Conservation (phyloP, 1,140 invertebrate species). For the Penaeus chinensis region DNA sequence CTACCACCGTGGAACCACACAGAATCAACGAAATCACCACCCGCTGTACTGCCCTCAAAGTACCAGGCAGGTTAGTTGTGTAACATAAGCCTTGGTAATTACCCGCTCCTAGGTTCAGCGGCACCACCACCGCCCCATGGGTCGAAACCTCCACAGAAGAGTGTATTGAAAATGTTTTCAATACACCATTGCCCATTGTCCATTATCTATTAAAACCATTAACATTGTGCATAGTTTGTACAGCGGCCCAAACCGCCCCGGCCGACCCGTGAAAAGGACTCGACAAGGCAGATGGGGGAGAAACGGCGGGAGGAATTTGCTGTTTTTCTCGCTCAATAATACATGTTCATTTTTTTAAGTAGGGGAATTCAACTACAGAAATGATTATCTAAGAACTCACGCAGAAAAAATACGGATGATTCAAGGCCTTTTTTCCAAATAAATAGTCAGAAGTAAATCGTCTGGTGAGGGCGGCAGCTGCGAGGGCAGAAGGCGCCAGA, state of each 20-base stretch:
- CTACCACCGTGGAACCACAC: no score
- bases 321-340: not conserved
- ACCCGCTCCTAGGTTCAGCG: conserved; percentile 30
- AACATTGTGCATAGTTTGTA: conserved; percentile 62
- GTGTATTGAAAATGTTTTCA: conserved; percentile 50
- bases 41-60: no score
- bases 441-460: not conserved
- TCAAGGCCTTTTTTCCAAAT: not conserved
- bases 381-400: no score
- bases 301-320: not conserved
- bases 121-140: conserved; percentile 38
- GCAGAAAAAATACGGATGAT: not conserved
- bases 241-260: conserved; percentile 47
- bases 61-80: not conserved
- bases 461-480: conserved; percentile 21
- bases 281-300: not conserved
- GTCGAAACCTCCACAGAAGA: conserved; percentile 37
- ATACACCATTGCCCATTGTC: conserved; percentile 61
- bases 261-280: conserved; percentile 34
- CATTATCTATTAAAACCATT: conserved; percentile 63
- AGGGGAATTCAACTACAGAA: no score
- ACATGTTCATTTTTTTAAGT: no score
- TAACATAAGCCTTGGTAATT: conserved; percentile 46
- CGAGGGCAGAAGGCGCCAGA: conserved; percentile 54
- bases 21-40: no score